Percentiles rank a stretch among this genome's conserved stretches.
phyloP scores from a whole-genome alignment of 2,113 vertebrate species.

The Cyanoramphus novaezelandiae region DNA sequence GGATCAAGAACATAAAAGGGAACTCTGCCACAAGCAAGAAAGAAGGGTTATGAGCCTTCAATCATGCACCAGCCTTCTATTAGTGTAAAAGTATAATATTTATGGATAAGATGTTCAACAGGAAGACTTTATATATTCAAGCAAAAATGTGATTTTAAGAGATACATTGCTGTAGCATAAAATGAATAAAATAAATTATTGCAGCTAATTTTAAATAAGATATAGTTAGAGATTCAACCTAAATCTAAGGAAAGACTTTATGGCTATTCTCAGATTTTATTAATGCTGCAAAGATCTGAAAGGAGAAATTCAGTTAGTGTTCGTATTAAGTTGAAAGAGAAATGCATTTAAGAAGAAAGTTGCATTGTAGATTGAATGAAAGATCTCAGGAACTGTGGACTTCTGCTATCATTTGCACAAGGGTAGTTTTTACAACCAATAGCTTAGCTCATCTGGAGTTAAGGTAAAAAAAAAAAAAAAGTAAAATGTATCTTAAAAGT shows the following conservation, averaged over 20 bases:
- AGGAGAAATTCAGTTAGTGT: not conserved
- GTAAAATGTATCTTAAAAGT: not conserved
- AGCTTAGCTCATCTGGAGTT: not conserved
- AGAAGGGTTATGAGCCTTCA: not conserved
- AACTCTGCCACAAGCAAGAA: not conserved
- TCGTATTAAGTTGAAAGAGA: not conserved
- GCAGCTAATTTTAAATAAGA: not conserved
- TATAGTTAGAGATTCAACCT: not conserved
- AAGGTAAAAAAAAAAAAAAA: not conserved
- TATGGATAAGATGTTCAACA: not conserved
- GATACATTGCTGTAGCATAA: not conserved
- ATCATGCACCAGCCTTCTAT: not conserved
- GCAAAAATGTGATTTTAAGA: not conserved
- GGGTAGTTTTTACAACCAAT: not conserved
- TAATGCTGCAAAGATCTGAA: not conserved
- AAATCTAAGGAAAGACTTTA: not conserved
- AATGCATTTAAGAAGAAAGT: not conserved
- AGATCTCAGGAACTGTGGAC: not conserved
- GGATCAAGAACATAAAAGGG: not conserved
- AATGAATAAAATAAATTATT: not conserved
- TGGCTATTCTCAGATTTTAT: not conserved
- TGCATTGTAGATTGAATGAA: not conserved
- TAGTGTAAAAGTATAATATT: not conserved
- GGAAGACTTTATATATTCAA: not conserved
- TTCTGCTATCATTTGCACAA: not conserved